Conservation (phyloP, 2,797 vertebrate species). For the Dermochelys coriacea region DNA sequence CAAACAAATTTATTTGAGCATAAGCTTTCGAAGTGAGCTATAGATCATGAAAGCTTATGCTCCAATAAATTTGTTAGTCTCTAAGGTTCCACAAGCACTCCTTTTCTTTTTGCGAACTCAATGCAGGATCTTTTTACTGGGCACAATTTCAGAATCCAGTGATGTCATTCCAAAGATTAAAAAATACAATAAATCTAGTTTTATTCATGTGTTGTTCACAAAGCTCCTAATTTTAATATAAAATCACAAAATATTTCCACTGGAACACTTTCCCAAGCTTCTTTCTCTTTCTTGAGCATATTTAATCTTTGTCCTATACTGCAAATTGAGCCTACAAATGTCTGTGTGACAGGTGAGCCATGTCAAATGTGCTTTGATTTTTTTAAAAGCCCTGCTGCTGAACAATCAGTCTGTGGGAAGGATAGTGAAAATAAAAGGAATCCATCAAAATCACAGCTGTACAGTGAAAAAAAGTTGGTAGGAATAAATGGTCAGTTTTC, state of each 20-base stretch:
- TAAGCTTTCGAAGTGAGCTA: too few species aligned
- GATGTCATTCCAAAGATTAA: neutral
- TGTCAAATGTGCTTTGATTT: neutral
- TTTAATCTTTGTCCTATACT: neutral
- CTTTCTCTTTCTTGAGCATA: neutral
- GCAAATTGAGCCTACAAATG: neutral
- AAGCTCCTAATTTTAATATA: neutral
- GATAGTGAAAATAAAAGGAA: conserved; percentile 40
- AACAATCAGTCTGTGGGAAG: conserved; percentile 31
- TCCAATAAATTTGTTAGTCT: too few species aligned
- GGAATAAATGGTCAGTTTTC: too few species aligned
- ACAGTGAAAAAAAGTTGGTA: conserved; percentile 36
- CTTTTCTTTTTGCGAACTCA: too few species aligned
- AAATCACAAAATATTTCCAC: neutral
- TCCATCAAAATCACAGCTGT: conserved; percentile 56
- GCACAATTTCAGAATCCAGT: neutral
- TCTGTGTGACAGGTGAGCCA: neutral
- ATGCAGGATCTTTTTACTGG: neutral
- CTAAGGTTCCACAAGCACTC: too few species aligned
- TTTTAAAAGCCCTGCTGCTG: conserved; percentile 20
- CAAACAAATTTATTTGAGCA: too few species aligned
- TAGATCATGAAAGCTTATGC: too few species aligned
- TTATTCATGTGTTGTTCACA: neutral
- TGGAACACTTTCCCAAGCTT: neutral
- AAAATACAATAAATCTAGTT: neutral